Evolutionary conservation across 2,113 vertebrate genomes (phyloP), one percentile per base, ranked within the genome.

Genomic region (Phylloscopus trochiloides): DNA sequence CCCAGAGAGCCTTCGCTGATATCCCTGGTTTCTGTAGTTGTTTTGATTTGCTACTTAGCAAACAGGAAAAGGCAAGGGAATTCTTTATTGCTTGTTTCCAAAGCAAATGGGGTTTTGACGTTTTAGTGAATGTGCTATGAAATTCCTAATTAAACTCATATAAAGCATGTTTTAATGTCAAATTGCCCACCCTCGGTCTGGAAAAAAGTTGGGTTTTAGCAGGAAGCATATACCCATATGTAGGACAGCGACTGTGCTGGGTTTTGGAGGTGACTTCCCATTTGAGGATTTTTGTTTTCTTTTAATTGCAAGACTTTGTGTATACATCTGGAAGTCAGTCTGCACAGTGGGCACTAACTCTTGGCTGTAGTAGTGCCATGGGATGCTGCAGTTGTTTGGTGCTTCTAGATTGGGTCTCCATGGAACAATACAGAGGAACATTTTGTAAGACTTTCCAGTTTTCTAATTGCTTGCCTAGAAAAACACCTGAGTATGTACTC

Each of bases 391-490:
- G 94, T 97, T 98, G 97, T 98, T 98, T 98, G 97, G 94, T 97
- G 87, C 90, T 96, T 81, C 93, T 96, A 92, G 75, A 96, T 98
- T 97, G 94, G 51, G 75, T 98, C 98, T 98, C 98, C 32, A 42
- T 81, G 97, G 98, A 98, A 94, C 97, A 97, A 96, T 96, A 98
- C 94, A 96, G 95, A 94, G 88, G 97, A 98, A 94, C 86, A 91
- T 98, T 98, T 91, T 81, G 85, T 96, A 88, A 96, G 94, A 97
- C 98, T 98, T 98, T 98, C 97, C 95, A 96, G 58, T 96, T 94
- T 91, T 98, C 96, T 99, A 99, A 99, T 99, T 99, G 98, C 97
- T 97, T 98, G 96, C 97, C 97, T 98, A 96, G 95, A 95, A 74
- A 97, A 97, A 86, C 86, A 98, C 94, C 97, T 97, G 97, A 97